A percentile compares a stretch with the other conserved stretches of the same genome.
phyloP scores from a whole-genome alignment of 2,888 invertebrate species.

The Serripes groenlandicus region DNA sequence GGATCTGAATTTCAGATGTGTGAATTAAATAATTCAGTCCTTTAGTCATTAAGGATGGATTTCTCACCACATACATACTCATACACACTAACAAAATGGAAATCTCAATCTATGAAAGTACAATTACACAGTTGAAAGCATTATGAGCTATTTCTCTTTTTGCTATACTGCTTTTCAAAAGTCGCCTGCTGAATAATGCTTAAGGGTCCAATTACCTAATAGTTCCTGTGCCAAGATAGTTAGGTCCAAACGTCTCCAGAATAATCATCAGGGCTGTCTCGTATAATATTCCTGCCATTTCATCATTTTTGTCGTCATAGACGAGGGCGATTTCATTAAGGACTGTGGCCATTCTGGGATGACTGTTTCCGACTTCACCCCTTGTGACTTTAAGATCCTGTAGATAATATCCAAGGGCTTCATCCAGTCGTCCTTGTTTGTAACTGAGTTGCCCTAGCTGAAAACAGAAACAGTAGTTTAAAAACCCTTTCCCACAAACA shows the following conservation, averaged over 20 bases:
- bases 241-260: slow-evolving; percentile 72
- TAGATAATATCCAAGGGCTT: slow-evolving; percentile 76
- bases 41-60: too few species aligned
- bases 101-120: too few species aligned
- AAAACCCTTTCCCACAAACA: too few species aligned
- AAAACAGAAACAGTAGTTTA: not conserved
- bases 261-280: slow-evolving; percentile 75
- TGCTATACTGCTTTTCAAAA: too few species aligned
- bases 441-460: slow-evolving; percentile 79
- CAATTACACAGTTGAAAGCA: too few species aligned
- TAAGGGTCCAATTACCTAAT: slow-evolving; percentile 66
- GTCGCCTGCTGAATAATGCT: too few species aligned
- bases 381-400: slow-evolving; percentile 78
- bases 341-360: slow-evolving; percentile 75
- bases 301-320: slow-evolving; percentile 76
- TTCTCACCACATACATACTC: too few species aligned
- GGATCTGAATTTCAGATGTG: too few species aligned
- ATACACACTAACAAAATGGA: too few species aligned
- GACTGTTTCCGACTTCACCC: slow-evolving; percentile 75
- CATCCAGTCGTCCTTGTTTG: slow-evolving; percentile 75
- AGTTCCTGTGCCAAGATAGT: slow-evolving; percentile 75
- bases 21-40: too few species aligned
- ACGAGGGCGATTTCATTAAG: slow-evolving; percentile 78
- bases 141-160: too few species aligned
- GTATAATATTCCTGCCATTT: slow-evolving; percentile 71